These are phyloP conservation scores for Rhorus exstirpatorius DNA, from an alignment of 2,888 invertebrate genomes.

Conservation along the genomic window DNA sequence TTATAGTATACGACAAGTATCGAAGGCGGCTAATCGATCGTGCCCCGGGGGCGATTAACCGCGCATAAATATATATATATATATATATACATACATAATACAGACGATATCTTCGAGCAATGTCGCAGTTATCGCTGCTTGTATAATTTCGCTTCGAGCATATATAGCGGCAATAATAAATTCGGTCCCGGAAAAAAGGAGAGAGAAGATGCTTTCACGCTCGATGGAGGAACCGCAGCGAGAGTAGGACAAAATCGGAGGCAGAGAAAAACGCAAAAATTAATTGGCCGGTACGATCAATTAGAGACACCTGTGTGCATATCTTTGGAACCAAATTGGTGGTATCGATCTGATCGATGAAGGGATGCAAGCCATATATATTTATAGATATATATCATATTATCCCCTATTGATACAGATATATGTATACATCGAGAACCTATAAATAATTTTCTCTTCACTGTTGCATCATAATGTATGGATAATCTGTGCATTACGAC, in stretches of 20 bases:
- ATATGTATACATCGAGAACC: constrained; percentile 1
- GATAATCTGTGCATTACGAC: constrained; percentile 11
- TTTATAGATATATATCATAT: background rate
- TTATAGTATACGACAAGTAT: constrained; percentile 47
- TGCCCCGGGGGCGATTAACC: constrained; percentile 49
- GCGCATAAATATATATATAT: constrained; percentile 4
- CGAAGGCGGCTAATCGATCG: constrained; percentile 63
- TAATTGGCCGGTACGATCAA: constrained; percentile 66
- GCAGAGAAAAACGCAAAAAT: constrained; percentile 54
- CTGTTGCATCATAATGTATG: constrained; percentile 17
- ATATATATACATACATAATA: background rate
- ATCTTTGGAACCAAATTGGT: constrained; percentile 63
- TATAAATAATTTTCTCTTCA: constrained; percentile 52
- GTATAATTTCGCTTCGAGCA: constrained; percentile 51
- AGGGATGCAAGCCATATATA: constrained; percentile 5
- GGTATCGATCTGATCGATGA: constrained; percentile 67
- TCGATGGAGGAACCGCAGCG: constrained; percentile 17
- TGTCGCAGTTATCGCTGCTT: constrained; percentile 56
- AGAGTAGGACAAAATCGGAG: constrained; percentile 54
- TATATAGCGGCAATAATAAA: constrained; percentile 56
- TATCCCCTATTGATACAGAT: constrained; percentile 23
- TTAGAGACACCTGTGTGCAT: constrained; percentile 65
- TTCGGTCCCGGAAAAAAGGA: constrained; percentile 44
- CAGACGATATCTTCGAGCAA: constrained; percentile 48
- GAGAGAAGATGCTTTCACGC: constrained; percentile 3